Conservation (phyloP, 2,113 vertebrate species). For the Heptranchias perlo region DNA sequence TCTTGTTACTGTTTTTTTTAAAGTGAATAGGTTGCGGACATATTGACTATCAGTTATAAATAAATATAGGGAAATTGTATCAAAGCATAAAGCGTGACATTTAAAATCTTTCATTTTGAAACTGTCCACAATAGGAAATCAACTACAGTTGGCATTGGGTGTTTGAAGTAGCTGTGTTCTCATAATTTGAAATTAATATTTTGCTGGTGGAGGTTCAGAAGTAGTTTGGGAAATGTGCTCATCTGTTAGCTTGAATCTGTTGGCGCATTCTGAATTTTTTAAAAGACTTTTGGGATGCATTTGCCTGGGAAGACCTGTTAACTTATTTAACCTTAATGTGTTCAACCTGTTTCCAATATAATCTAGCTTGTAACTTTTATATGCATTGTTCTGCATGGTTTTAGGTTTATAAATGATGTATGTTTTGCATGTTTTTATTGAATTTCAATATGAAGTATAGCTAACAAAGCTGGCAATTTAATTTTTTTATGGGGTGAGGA, state of each 20-base stretch:
- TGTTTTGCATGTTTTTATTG: not conserved
- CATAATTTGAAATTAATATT: not conserved
- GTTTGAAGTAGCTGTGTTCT: not conserved
- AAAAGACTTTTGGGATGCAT: too few species aligned
- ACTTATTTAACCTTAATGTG: too few species aligned
- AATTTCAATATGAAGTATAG: not conserved
- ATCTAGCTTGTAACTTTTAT: not conserved
- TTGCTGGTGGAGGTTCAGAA: not conserved
- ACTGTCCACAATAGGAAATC: not conserved
- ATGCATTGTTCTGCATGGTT: not conserved
- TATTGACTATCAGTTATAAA: too few species aligned
- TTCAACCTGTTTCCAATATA: too few species aligned
- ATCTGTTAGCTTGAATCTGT: too few species aligned
- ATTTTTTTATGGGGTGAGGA: not conserved
- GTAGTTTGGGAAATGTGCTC: not conserved
- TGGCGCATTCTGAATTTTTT: too few species aligned
- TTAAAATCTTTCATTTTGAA: not conserved
- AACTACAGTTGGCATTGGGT: not conserved
- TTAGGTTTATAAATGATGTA: not conserved
- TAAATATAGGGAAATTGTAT: not conserved
- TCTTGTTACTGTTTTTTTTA: too few species aligned
- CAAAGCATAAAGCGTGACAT: not conserved
- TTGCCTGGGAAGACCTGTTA: too few species aligned
- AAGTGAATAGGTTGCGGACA: too few species aligned
- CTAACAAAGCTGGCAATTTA: not conserved